These are phyloP conservation scores for Poeciliopsis gracilis DNA, from an alignment of 2,797 vertebrate species.

Conservation along the genomic window DNA sequence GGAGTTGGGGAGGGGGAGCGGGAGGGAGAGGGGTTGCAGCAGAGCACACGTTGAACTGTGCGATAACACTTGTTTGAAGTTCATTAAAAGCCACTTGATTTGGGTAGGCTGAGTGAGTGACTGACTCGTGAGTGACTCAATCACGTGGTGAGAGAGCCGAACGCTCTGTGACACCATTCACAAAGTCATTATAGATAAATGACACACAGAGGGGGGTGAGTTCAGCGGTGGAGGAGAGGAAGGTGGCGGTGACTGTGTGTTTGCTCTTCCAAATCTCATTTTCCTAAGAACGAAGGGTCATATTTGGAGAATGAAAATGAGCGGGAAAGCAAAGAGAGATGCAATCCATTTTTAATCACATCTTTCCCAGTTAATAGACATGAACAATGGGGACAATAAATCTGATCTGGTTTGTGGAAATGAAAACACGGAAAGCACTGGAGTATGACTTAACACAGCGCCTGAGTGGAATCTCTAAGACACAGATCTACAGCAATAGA, in stretches of 20 bases:
- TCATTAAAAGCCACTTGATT: constrained; percentile 89
- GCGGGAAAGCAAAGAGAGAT: constrained; percentile 63
- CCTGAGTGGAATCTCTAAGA: constrained; percentile 43
- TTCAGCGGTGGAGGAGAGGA: constrained; percentile 59
- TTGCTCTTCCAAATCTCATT: constrained; percentile 74
- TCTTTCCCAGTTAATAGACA: constrained; percentile 67
- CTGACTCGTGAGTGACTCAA: constrained; percentile 71
- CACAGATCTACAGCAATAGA: constrained; percentile 39
- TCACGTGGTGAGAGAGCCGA: constrained; percentile 77
- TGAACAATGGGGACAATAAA: constrained; percentile 64
- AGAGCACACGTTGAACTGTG: constrained; percentile 56
- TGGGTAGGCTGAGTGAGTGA: constrained; percentile 80
- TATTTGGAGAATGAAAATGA: constrained; percentile 68
- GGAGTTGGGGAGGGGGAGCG: constrained; percentile 35
- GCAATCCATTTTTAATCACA: constrained; percentile 71
- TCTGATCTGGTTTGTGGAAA: constrained; percentile 60
- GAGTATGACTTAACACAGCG: constrained; percentile 47
- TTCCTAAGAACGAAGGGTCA: constrained; percentile 57
- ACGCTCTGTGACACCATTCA: constrained; percentile 79
- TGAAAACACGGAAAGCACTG: constrained; percentile 49
- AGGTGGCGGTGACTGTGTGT: constrained; percentile 57
- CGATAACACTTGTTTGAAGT: constrained; percentile 86
- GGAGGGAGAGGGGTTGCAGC: constrained; percentile 44
- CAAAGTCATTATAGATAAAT: constrained; percentile 97
- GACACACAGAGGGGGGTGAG: constrained; percentile 79